Conservation (phyloP, 2,113 vertebrate genomes). For the Tiliqua scincoides region DNA sequence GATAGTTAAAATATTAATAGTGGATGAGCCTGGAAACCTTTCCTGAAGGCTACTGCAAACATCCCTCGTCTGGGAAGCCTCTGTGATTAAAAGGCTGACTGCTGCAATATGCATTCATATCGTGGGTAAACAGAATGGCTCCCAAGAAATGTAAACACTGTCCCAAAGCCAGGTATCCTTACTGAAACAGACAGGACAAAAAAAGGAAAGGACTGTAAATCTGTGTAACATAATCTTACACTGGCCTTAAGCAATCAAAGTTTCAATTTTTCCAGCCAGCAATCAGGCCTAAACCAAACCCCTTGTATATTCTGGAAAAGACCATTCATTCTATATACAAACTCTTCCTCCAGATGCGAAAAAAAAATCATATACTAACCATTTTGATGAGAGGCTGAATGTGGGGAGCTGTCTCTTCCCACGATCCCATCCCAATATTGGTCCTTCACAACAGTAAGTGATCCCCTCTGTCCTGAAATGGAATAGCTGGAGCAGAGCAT, state of each 20-base stretch:
- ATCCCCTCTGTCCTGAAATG: neutral
- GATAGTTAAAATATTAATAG: slow-evolving; percentile 56
- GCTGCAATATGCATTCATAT: slow-evolving; percentile 12
- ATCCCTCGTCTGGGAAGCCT: slow-evolving; percentile 12
- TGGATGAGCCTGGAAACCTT: slow-evolving; percentile 17
- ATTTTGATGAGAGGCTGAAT: neutral
- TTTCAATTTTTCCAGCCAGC: neutral
- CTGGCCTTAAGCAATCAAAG: neutral
- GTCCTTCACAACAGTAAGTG: neutral
- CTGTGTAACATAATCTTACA: neutral
- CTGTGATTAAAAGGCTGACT: slow-evolving; percentile 37
- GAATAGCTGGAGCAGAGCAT: too few relatives aligned
- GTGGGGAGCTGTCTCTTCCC: neutral
- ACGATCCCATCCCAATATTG: too few relatives aligned
- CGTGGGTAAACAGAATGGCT: neutral
- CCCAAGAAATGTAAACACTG: slow-evolving; percentile 21
- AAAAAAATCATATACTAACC: neutral
- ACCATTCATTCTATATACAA: neutral
- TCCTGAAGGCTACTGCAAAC: slow-evolving; percentile 4
- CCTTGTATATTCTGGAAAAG: neutral
- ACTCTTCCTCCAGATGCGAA: neutral
- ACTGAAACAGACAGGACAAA: slow-evolving; percentile 16
- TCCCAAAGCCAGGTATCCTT: neutral
- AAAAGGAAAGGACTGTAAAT: neutral
- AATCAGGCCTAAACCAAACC: neutral